Base-by-base conservation (phyloP, 2,113 vertebrate genomes). In the Scophthalmus maximus region DNA sequence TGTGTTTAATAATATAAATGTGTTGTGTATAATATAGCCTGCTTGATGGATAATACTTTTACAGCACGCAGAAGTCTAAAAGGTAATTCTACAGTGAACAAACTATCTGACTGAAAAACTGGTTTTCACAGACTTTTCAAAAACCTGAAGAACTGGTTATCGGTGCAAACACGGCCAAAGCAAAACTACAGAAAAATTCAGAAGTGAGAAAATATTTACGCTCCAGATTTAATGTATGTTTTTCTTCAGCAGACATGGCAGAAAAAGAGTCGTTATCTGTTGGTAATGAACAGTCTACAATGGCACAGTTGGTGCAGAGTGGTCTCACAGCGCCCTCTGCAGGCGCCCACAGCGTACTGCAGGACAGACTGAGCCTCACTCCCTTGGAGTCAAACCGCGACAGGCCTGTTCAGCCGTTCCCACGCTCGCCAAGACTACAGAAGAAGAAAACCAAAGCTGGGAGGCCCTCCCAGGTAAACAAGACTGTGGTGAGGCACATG, bases 391-490 rank as follows among this genome's bases (percentile, higher is more conserved):
- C 50, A 8, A 57, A 17, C 11, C 36, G 20, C 0, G 70, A 79
- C n/a, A 0, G 22, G 1, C 58, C 49, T 0, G 71, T 82, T 17
- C 89, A 93, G 71, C 91, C 93, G 1, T 93, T 88, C 65, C 92
- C 90, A 2, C 83, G 86, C 3, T 93, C 92, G 15, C 93, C 92
- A 0, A 90, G 91, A 58, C 74, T 90, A 7, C 67, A 82, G 55
- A 80, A 58, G 57, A 93, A 84, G 69, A 7, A 66, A 0, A 68
- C 62, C n/a, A 51, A 62, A 40, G 38, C 67, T 0, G 57, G 10
- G 15, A 76, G 51, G 50, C 81, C 36, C 15, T 80, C 89, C 9
- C 56, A 82, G 89, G 91, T 92, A 79, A 47, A 20, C 11, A n/a
- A 0, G 30, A 27, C 6, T 10, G 46, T n/a, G 32, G 6, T 32